A percentile compares a stretch with the other conserved stretches of the same genome.
Evolutionary conservation across 2,113 vertebrate genomes (phyloP).

Genomic region (Notiomystis cincta): DNA sequence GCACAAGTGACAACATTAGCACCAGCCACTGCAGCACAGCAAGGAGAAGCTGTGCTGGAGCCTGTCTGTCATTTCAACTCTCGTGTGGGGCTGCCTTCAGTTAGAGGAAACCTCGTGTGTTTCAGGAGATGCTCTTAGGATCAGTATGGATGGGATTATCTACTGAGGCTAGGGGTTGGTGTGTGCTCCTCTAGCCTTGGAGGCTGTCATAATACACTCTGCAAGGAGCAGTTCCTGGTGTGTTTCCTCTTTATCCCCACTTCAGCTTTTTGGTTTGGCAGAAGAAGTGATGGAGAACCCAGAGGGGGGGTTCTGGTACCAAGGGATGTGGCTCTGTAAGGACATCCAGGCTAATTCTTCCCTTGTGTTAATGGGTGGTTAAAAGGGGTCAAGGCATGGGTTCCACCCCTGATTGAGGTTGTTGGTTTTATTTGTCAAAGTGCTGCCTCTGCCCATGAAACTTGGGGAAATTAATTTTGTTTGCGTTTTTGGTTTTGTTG

Average conservation of each 20-base stretch:
- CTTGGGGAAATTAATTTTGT: accelerated
- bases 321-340: neutral
- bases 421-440: neutral
- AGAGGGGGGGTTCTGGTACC: neutral
- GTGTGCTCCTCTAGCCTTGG: neutral
- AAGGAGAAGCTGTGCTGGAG: neutral
- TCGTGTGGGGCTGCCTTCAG: neutral
- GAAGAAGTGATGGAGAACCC: neutral
- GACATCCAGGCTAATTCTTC: neutral
- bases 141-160: neutral
- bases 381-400: neutral
- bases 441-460: neutral
- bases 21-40: neutral
- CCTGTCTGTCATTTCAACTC: neutral
- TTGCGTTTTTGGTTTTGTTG: too few relatives aligned
- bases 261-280: neutral
- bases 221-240: neutral
- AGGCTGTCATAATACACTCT: neutral
- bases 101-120: neutral
- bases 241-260: neutral
- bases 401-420: neutral
- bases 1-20: neutral
- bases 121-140: neutral
- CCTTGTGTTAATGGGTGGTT: neutral
- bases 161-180: neutral